These are phyloP conservation scores for Drosophila pruinosa DNA, from an alignment of 1,140 invertebrate species.

Conservation along the genomic window DNA sequence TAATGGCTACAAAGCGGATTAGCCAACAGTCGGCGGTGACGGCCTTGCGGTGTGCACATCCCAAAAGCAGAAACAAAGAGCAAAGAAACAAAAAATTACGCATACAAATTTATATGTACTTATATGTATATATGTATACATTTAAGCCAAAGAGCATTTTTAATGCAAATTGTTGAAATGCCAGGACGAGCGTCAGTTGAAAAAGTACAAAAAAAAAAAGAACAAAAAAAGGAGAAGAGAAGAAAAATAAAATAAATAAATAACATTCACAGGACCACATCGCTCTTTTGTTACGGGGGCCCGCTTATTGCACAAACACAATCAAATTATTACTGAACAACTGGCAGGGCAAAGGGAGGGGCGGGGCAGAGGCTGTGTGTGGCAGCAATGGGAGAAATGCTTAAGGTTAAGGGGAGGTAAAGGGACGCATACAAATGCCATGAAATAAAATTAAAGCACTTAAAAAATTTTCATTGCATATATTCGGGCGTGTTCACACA, in stretches of 20 bases:
- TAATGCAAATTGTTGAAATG: constrained; percentile 43
- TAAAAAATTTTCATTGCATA: constrained; percentile 71
- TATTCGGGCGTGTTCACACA: constrained; percentile 37
- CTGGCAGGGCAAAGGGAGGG: not conserved
- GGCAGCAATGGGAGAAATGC: not conserved
- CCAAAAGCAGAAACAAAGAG: not conserved
- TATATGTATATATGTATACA: not conserved
- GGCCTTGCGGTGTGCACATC: constrained; percentile 10
- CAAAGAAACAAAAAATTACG: not conserved
- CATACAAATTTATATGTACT: not conserved
- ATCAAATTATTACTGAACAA: constrained; percentile 52
- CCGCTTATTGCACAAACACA: constrained; percentile 46
- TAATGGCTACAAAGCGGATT: constrained; percentile 63
- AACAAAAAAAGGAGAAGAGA: not conserved
- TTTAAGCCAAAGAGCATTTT: constrained; percentile 37
- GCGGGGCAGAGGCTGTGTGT: not conserved
- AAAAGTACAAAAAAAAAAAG: not conserved
- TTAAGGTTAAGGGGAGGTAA: not conserved
- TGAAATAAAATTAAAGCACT: constrained; percentile 77
- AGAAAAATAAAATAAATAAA: constrained; percentile 22
- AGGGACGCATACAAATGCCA: constrained; percentile 19
- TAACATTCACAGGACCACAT: constrained; percentile 37
- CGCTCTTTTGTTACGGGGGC: not conserved
- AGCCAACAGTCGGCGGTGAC: constrained; percentile 28
- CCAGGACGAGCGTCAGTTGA: not conserved